These are phyloP conservation scores for Mesitornis unicolor DNA, from an alignment of 2,113 vertebrate genomes.

Conservation along the genomic window DNA sequence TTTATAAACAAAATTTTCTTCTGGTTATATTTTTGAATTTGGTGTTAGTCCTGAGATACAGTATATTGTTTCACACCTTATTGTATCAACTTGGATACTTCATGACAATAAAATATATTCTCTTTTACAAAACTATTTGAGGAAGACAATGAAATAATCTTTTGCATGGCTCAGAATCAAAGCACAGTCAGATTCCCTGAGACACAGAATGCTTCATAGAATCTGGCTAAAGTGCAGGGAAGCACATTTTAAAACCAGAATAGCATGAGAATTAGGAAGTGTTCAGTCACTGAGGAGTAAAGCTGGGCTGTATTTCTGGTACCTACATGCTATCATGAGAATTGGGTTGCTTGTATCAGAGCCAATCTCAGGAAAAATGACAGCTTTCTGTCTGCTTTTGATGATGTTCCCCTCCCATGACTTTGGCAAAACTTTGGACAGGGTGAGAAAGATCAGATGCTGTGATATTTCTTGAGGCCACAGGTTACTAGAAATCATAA, in stretches of 20 bases:
- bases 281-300: background rate
- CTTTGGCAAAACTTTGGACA: background rate
- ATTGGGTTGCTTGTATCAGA: background rate
- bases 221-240: background rate
- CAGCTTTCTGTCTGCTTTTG: background rate
- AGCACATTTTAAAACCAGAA: background rate
- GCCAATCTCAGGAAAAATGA: background rate
- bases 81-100: background rate
- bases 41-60: background rate
- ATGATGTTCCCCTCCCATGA: background rate
- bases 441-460: background rate
- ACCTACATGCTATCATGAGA: background rate
- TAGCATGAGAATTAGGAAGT: background rate
- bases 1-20: background rate
- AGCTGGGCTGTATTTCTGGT: background rate
- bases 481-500: background rate
- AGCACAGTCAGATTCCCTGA: background rate
- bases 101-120: background rate
- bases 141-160: background rate
- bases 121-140: background rate
- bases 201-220: background rate
- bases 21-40: background rate
- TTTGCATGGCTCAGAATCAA: background rate
- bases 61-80: background rate
- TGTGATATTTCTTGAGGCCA: background rate